A percentile compares a stretch with the other conserved stretches of the same genome.
These are phyloP conservation scores for Hybognathus amarus DNA, from an alignment of 2,797 vertebrate species.

Conservation along the genomic window DNA sequence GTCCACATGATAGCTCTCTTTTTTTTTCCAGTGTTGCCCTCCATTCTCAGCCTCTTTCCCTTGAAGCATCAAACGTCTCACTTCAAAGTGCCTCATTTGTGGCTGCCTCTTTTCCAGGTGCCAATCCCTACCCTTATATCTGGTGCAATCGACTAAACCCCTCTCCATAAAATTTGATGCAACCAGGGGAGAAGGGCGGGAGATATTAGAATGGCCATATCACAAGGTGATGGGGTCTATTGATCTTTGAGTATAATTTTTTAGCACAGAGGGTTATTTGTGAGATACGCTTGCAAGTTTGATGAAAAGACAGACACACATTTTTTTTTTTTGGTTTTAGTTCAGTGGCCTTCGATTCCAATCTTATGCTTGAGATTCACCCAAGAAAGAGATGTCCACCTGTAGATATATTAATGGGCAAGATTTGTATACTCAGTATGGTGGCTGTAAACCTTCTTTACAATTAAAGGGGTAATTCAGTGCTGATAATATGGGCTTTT, in stretches of 20 bases:
- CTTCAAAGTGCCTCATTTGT: conserved; percentile 57
- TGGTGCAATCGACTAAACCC: conserved; percentile 43
- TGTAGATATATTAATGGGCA: neutral
- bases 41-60: conserved; percentile 38
- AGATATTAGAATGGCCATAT: conserved; percentile 51
- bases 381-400: neutral
- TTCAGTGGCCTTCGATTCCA: neutral
- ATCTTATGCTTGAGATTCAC: neutral
- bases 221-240: conserved; percentile 37
- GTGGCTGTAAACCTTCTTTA: too few species aligned
- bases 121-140: conserved; percentile 41
- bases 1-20: conserved; percentile 22
- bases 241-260: conserved; percentile 44
- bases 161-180: conserved; percentile 38
- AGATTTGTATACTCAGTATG: neutral
- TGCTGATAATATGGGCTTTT: neutral
- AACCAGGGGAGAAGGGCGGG: conserved; percentile 23
- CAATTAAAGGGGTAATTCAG: neutral
- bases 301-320: neutral
- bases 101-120: conserved; percentile 50
- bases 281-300: conserved; percentile 3
- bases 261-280: conserved; percentile 19
- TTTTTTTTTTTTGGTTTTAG: neutral
- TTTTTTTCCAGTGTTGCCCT: conserved; percentile 31
- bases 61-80: conserved; percentile 55